A percentile compares a stretch with the other conserved stretches of the same genome.
Conservation (phyloP, 1,140 invertebrate species). For the Papilio polyxenes region DNA sequence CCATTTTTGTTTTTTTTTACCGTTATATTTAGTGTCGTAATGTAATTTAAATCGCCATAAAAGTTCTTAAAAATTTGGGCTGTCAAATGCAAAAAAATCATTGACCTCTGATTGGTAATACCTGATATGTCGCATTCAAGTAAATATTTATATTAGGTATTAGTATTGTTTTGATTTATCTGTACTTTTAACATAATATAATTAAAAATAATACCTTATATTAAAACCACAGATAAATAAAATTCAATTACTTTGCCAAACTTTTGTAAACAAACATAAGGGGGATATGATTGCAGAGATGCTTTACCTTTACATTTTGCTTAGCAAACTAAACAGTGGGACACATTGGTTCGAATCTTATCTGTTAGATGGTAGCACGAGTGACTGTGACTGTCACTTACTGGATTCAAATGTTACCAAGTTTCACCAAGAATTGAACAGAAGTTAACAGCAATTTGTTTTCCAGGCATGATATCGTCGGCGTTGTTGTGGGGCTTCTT, state of each 20-base stretch:
- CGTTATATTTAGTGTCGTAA: not conserved
- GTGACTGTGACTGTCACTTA: not conserved
- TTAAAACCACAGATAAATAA: too few relatives aligned
- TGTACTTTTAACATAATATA: too few relatives aligned
- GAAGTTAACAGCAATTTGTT: not conserved
- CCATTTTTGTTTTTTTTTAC: not conserved
- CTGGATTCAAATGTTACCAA: too few relatives aligned
- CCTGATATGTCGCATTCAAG: too few relatives aligned
- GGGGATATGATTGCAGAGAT: not conserved
- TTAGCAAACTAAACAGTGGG: conserved; percentile 14
- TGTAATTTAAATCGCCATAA: not conserved
- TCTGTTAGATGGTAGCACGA: conserved; percentile 1
- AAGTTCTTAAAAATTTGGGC: not conserved
- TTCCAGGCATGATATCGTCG: conserved; percentile 89
- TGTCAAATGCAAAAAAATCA: too few relatives aligned
- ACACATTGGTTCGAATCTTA: conserved; percentile 17
- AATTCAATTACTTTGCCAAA: too few relatives aligned
- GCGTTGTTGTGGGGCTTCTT: conserved; percentile 91
- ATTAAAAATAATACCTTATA: too few relatives aligned
- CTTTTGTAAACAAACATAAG: not conserved
- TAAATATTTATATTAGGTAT: too few relatives aligned
- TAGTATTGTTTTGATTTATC: too few relatives aligned
- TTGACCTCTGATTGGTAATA: too few relatives aligned
- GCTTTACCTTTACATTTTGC: not conserved
- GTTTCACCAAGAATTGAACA: not conserved